Percentiles rank a stretch among this genome's conserved stretches.
Conservation (phyloP, 2,888 invertebrate genomes). For the Euclidia mi region DNA sequence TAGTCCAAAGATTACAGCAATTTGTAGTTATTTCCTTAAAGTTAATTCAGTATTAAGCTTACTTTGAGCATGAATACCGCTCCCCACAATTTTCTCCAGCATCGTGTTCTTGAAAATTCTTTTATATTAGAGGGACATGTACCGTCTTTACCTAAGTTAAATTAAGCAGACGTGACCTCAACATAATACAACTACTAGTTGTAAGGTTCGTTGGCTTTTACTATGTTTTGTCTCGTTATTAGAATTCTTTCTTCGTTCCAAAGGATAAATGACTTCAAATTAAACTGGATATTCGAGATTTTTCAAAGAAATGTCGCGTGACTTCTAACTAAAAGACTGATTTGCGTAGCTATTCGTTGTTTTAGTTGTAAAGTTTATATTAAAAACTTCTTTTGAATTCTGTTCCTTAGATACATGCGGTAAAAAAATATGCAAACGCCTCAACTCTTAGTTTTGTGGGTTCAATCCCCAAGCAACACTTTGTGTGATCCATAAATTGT, state of each 20-base stretch:
- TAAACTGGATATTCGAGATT: slow-evolving; percentile 55
- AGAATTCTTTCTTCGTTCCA: slow-evolving; percentile 60
- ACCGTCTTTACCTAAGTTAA: slow-evolving; percentile 22
- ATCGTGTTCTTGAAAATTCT: slow-evolving; percentile 9
- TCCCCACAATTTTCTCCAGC: not conserved
- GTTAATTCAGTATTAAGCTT: too few species aligned
- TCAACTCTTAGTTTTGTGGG: too few species aligned
- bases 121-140: slow-evolving; percentile 16
- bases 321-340: slow-evolving; percentile 1
- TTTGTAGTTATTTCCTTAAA: too few species aligned
- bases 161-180: slow-evolving; percentile 50
- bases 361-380: too few species aligned
- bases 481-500: too few species aligned
- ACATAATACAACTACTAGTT: slow-evolving; percentile 45
- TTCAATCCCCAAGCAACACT: too few species aligned
- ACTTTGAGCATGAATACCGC: not conserved
- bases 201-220: slow-evolving; percentile 57
- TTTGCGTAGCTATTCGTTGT: too few species aligned
- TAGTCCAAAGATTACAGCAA: too few species aligned
- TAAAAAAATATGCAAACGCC: too few species aligned
- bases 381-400: too few species aligned
- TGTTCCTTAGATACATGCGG: too few species aligned
- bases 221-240: slow-evolving; percentile 49
- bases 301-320: slow-evolving; percentile 47
- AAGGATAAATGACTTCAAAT: slow-evolving; percentile 57